A percentile compares a stretch with the other conserved stretches of the same genome.
These are phyloP conservation scores for Andinoacara biseriatus DNA, from an alignment of 2,113 vertebrate genomes.

Conservation along the genomic window DNA sequence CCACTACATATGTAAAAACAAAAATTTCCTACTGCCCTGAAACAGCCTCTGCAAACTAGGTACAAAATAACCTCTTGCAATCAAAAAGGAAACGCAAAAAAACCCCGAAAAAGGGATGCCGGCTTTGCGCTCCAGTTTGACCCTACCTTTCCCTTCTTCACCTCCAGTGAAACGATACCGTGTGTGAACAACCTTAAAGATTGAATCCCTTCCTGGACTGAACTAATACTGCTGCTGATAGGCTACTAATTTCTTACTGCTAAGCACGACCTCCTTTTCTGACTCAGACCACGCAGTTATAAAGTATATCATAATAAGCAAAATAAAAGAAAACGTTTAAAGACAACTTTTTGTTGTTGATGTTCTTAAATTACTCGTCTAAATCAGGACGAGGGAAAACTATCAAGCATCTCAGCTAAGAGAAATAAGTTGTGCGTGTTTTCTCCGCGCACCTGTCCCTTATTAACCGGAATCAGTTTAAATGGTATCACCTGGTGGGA, in stretches of 20 bases:
- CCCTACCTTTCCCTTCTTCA: slow-evolving; percentile 24
- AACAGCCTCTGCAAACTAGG: too few species aligned
- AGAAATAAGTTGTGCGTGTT: fast-evolving
- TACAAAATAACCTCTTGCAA: too few species aligned
- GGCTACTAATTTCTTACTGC: neutral
- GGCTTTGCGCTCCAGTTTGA: neutral
- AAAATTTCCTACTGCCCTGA: too few species aligned
- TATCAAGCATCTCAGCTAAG: neutral
- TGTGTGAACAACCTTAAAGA: neutral
- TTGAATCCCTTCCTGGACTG: neutral
- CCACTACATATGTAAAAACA: too few species aligned
- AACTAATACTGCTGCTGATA: neutral
- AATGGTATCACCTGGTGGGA: slow-evolving; percentile 50
- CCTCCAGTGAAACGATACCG: neutral
- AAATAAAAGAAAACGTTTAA: neutral
- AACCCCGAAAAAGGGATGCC: neutral
- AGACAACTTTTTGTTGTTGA: too few species aligned
- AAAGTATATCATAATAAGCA: neutral
- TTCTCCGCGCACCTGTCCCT: slow-evolving; percentile 13
- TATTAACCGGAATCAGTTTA: slow-evolving; percentile 25
- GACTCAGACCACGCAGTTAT: neutral
- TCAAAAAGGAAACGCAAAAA: too few species aligned
- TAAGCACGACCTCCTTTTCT: neutral
- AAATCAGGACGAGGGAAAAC: neutral
- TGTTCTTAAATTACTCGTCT: neutral